phyloP scores from a whole-genome alignment of 2,888 invertebrate genomes.

The Hermaeophaga mercurialis region DNA sequence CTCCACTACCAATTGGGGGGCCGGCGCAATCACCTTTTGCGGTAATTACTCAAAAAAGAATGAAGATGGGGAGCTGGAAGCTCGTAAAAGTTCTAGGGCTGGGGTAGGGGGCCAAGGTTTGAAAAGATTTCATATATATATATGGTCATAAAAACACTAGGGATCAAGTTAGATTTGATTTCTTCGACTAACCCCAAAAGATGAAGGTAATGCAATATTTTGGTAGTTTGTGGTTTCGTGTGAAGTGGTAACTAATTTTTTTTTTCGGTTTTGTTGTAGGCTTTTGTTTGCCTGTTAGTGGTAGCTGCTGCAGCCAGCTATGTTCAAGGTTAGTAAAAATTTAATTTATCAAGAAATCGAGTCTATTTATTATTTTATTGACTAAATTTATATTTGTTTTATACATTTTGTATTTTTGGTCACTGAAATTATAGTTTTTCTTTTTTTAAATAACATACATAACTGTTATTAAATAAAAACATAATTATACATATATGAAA shows the following conservation, averaged over 20 bases:
- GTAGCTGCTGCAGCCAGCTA: conserved; percentile 42
- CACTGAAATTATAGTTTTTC: no score
- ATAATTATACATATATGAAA: no score
- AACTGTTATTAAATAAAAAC: no score
- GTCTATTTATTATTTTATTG: no score
- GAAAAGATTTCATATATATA: conserved; percentile 15
- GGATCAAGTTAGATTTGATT: conserved; percentile 16
- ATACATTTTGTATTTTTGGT: no score
- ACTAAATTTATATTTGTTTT: no score
- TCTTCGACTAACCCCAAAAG: conserved; percentile 19
- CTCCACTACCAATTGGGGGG: not conserved
- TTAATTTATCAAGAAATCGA: no score
- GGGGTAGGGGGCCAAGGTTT: conserved; percentile 27
- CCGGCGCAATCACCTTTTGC: conserved; percentile 14
- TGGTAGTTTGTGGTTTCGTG: conserved; percentile 3
- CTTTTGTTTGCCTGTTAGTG: conserved; percentile 47
- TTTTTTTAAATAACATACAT: no score
- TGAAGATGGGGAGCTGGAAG: conserved; percentile 27
- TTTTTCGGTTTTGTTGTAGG: conserved; percentile 40
- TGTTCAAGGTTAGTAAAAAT: conserved; percentile 36
- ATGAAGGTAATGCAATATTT: conserved; percentile 20
- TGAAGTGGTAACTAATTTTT: conserved; percentile 20
- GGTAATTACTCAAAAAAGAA: conserved; percentile 22
- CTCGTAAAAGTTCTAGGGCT: conserved; percentile 22
- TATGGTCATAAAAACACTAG: conserved; percentile 16